These are phyloP conservation scores for Acrossocheilus fasciatus DNA, from an alignment of 2,797 vertebrate species.

Conservation along the genomic window DNA sequence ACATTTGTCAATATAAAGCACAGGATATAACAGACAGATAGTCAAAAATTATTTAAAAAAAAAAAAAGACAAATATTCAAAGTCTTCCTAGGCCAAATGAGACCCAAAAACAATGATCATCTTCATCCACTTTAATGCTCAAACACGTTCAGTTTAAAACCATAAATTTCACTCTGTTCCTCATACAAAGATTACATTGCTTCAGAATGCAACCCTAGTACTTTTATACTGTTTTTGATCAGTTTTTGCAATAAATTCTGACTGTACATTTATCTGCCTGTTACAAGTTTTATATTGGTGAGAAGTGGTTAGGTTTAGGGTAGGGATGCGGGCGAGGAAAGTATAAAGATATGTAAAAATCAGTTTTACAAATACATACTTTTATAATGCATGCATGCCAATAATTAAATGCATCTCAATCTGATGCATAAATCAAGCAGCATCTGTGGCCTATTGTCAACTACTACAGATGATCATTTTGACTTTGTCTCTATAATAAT, in stretches of 20 bases:
- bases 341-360: background rate
- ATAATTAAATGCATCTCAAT: background rate
- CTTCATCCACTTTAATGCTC: background rate
- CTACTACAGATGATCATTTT: background rate
- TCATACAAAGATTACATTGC: background rate
- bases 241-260: background rate
- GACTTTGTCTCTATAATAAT: background rate
- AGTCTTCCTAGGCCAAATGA: background rate
- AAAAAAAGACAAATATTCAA: background rate
- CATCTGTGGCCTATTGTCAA: background rate
- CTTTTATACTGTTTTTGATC: background rate
- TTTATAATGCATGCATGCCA: background rate
- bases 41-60: background rate
- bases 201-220: background rate
- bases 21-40: background rate
- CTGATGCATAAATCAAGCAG: background rate
- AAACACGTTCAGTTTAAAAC: background rate
- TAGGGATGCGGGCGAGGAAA: background rate
- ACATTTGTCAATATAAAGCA: background rate
- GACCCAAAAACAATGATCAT: background rate
- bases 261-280: background rate
- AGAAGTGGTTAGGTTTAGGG: background rate
- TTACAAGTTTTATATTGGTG: background rate
- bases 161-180: background rate
- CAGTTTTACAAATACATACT: background rate